Percentiles rank a stretch among this genome's conserved stretches.
These are phyloP conservation scores for Drosophila ambigua DNA, from an alignment of 1,140 invertebrate genomes.

Conservation along the genomic window DNA sequence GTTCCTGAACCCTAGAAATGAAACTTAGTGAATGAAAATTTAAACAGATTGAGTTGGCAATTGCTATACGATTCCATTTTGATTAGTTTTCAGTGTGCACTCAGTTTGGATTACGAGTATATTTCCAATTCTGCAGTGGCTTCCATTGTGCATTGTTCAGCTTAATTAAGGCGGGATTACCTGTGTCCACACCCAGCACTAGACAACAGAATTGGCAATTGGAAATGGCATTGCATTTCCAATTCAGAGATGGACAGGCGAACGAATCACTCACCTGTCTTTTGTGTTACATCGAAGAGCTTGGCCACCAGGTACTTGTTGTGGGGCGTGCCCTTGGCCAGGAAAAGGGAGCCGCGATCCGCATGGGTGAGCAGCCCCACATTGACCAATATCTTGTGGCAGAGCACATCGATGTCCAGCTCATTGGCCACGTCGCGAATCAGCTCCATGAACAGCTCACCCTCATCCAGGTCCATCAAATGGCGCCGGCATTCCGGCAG, in stretches of 20 bases:
- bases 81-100: not conserved
- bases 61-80: no score
- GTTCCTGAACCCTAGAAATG: no score
- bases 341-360: slow-evolving; percentile 93
- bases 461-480: slow-evolving; percentile 89
- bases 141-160: slow-evolving; percentile 45
- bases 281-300: slow-evolving; percentile 95
- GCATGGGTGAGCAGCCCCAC: slow-evolving; percentile 94
- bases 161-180: slow-evolving; percentile 56
- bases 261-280: slow-evolving; percentile 87
- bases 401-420: slow-evolving; percentile 95
- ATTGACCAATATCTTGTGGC: slow-evolving; percentile 97
- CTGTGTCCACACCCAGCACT: slow-evolving; percentile 31
- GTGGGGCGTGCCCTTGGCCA: slow-evolving; percentile 91
- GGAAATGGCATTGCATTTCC: slow-evolving; percentile 32
- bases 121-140: slow-evolving; percentile 8
- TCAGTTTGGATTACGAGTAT: slow-evolving; percentile 12
- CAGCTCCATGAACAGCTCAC: slow-evolving; percentile 95
- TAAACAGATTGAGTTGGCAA: no score
- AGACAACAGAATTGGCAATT: slow-evolving; percentile 28
- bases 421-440: slow-evolving; percentile 97
- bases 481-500: slow-evolving; percentile 85
- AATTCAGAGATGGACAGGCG: slow-evolving; percentile 2
- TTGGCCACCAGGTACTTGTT: slow-evolving; percentile 94
- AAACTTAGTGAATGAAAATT: no score